Percentiles rank a stretch among this genome's conserved stretches.
Conservation (phyloP, 92 coral and sea anemone genomes). For the Parazoanthus atlanticus region DNA sequence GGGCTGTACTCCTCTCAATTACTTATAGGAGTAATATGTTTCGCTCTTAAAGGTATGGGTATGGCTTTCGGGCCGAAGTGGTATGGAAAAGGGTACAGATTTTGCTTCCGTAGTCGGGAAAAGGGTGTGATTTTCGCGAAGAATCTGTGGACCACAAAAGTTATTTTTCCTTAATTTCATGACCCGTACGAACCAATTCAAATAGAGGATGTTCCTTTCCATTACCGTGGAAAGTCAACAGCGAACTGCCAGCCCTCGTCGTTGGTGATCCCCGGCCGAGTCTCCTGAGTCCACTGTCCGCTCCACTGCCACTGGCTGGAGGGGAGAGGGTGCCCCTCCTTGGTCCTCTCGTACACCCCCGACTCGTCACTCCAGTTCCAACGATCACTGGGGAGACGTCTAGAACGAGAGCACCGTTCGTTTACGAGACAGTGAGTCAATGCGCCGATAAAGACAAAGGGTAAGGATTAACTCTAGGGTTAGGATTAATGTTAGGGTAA, state of each 20-base stretch:
- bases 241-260: slow-evolving; percentile 98
- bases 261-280: slow-evolving; percentile 80
- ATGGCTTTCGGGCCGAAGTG: too few species aligned
- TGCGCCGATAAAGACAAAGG: background rate
- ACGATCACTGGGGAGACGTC: slow-evolving; percentile 95
- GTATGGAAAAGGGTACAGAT: too few species aligned
- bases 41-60: too few species aligned
- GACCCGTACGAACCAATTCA: background rate
- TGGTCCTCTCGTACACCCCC: slow-evolving; percentile 88
- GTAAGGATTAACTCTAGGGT: too few species aligned
- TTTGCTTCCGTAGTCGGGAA: too few species aligned
- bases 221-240: slow-evolving; percentile 93
- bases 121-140: too few species aligned
- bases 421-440: too few species aligned
- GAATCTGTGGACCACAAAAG: too few species aligned
- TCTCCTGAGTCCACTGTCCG: slow-evolving; percentile 92
- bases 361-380: slow-evolving; percentile 95
- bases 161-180: too few species aligned
- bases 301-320: slow-evolving; percentile 97
- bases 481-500: too few species aligned
- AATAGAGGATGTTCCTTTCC: background rate
- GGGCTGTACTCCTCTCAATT: too few species aligned
- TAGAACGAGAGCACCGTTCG: slow-evolving; percentile 37
- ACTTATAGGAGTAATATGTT: too few species aligned
- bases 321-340: slow-evolving; percentile 86